phyloP scores from a whole-genome alignment of 1,140 invertebrate species.

The Drosophila leontia region DNA sequence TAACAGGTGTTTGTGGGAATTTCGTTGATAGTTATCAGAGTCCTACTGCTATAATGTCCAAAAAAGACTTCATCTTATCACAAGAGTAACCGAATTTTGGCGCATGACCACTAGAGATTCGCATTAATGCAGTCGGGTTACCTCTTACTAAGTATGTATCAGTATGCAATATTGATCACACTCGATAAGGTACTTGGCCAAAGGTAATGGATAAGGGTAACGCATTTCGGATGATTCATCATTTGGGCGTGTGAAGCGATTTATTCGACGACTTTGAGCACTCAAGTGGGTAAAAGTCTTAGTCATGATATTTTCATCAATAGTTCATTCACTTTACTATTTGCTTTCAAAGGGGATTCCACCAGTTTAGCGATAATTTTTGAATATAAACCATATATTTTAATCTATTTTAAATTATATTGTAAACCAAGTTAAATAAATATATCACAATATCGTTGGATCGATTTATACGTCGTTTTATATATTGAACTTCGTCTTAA shows the following conservation, averaged over 20 bases:
- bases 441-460: no score
- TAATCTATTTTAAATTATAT: background rate
- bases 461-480: no score
- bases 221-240: slow-evolving; percentile 20
- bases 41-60: background rate
- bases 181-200: slow-evolving; percentile 1
- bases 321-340: slow-evolving; percentile 1
- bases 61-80: slow-evolving; percentile 3
- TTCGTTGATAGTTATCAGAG: slow-evolving; percentile 2
- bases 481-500: no score
- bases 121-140: background rate
- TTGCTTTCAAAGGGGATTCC: background rate
- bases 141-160: background rate
- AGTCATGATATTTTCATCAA: slow-evolving; percentile 1
- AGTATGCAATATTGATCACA: background rate
- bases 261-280: background rate
- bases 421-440: background rate
- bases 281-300: background rate
- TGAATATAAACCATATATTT: background rate
- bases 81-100: background rate
- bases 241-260: background rate
- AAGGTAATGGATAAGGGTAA: slow-evolving; percentile 4
- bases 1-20: slow-evolving; percentile 8
- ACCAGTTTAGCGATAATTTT: background rate
- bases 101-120: slow-evolving; percentile 16